Percentiles rank a stretch among this genome's conserved stretches.
Conservation (phyloP, 2,888 invertebrate genomes). For the Cloeon dipterum region DNA sequence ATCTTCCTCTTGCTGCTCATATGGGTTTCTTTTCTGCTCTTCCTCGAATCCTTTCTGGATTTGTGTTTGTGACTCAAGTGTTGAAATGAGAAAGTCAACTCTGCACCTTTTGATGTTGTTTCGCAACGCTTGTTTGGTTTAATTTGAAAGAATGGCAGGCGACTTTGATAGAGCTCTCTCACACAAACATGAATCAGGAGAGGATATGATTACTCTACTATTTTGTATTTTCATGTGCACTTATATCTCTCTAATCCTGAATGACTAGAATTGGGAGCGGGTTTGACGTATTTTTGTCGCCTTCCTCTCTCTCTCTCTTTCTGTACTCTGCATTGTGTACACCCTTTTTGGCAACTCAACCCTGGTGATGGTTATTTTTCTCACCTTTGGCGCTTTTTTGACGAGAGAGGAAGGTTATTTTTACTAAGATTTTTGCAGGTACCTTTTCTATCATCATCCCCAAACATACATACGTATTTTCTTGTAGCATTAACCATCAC, state of each 20-base stretch:
- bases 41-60: neutral
- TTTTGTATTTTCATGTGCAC: constrained; percentile 2
- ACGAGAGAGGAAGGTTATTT: too few species aligned
- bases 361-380: neutral
- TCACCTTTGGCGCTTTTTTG: neutral
- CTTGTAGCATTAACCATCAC: too few species aligned
- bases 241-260: constrained; percentile 1
- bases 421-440: too few species aligned
- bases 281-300: neutral
- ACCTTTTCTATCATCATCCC: too few species aligned
- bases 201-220: too few species aligned
- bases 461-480: too few species aligned
- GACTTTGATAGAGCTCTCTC: neutral
- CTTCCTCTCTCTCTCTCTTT: neutral
- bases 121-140: neutral
- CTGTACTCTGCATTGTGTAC: neutral
- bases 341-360: neutral
- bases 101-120: too few species aligned
- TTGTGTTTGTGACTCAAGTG: neutral
- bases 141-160: neutral
- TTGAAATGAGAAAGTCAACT: neutral
- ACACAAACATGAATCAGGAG: neutral
- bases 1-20: neutral
- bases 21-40: neutral
- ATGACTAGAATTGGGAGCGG: neutral